phyloP scores from a whole-genome alignment of 64 coral and sea anemone genomes.

The Stylophora pistillata region DNA sequence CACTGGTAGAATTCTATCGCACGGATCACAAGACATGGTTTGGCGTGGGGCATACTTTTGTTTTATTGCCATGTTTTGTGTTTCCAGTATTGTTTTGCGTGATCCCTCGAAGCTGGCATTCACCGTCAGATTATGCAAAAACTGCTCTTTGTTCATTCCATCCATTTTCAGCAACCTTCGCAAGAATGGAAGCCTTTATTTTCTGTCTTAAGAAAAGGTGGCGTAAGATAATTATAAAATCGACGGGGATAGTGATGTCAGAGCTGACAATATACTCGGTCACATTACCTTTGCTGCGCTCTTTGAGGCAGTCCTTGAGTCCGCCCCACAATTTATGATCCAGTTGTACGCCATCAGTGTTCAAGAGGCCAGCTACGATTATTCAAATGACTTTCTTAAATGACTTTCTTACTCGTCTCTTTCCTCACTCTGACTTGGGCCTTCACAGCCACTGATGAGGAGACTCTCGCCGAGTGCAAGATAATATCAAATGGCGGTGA shows the following conservation, averaged over 20 bases:
- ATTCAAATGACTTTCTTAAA: no score
- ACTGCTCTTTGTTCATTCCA: not conserved
- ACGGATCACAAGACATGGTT: slow-evolving; percentile 46
- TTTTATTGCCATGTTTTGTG: slow-evolving; percentile 23
- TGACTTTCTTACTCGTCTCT: no score
- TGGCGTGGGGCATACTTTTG: not conserved
- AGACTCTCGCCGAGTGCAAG: no score
- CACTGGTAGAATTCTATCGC: no score
- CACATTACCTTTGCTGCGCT: not conserved
- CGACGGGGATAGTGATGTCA: not conserved
- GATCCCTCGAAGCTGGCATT: no score
- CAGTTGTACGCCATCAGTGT: no score
- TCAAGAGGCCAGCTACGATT: no score
- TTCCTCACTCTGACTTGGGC: no score
- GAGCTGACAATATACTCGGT: not conserved
- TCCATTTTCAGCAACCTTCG: not conserved
- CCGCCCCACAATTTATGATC: no score
- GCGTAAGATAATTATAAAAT: not conserved
- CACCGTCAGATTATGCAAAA: not conserved
- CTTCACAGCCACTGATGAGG: no score
- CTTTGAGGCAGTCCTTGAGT: no score
- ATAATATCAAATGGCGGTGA: no score
- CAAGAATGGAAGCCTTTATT: not conserved
- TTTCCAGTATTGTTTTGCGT: not conserved
- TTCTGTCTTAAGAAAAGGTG: not conserved